Percentiles rank a stretch among this genome's conserved stretches.
phyloP scores from a whole-genome alignment of 2,113 vertebrate species.

The Malurus elegans region DNA sequence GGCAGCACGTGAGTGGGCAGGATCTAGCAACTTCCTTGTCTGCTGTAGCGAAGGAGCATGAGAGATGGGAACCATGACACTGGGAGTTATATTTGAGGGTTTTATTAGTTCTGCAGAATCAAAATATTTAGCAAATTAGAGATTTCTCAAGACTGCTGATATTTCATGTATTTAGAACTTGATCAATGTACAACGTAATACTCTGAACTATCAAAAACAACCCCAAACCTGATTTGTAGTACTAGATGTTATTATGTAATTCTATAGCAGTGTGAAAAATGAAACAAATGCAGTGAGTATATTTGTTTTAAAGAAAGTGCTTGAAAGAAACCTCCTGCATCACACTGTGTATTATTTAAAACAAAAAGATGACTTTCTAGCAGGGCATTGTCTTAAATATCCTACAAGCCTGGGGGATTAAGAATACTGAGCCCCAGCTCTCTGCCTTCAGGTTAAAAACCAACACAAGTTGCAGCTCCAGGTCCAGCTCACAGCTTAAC shows the following conservation, averaged over 20 bases:
- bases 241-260: constrained; percentile 67
- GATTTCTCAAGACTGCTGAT: constrained; percentile 71
- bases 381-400: constrained; percentile 22
- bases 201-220: constrained; percentile 69
- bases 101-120: constrained; percentile 84
- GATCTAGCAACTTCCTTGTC: background rate
- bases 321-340: constrained; percentile 59
- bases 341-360: constrained; percentile 31
- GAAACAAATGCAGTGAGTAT: constrained; percentile 59
- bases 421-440: background rate
- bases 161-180: constrained; percentile 68
- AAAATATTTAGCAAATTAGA: constrained; percentile 80
- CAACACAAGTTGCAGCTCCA: background rate
- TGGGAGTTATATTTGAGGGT: constrained; percentile 51
- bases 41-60: background rate
- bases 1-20: background rate
- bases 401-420: background rate
- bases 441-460: background rate
- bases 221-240: constrained; percentile 58
- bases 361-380: constrained; percentile 17
- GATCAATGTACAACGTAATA: constrained; percentile 76
- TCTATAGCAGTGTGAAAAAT: constrained; percentile 62
- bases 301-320: constrained; percentile 64
- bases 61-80: constrained; percentile 45
- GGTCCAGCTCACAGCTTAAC: constrained; percentile 39